phyloP scores from a whole-genome alignment of 64 coral and sea anemone species.

The Montipora cactus region DNA sequence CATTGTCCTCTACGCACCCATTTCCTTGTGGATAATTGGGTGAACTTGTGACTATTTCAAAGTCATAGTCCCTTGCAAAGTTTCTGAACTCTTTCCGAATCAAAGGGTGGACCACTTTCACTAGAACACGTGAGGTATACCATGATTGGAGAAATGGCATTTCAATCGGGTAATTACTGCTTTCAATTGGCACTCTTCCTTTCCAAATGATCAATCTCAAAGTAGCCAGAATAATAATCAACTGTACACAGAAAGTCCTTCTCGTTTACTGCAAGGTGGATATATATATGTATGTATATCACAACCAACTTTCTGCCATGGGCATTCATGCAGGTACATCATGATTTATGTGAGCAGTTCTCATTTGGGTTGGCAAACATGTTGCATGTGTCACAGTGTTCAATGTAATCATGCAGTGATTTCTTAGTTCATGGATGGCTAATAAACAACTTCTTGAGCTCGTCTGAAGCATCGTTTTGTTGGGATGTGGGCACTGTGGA shows the following conservation, averaged over 20 bases:
- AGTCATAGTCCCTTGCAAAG: background rate
- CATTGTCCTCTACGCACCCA: too few species aligned
- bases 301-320: conserved; percentile 42
- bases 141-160: conserved; percentile 43
- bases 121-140: background rate
- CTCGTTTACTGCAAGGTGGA: conserved; percentile 9
- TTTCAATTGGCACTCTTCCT: conserved; percentile 5
- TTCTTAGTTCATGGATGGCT: background rate
- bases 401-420: too few species aligned
- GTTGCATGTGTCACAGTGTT: conserved; percentile 16
- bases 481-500: too few species aligned
- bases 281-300: background rate
- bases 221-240: background rate
- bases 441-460: conserved; percentile 16
- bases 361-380: background rate
- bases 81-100: background rate
- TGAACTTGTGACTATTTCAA: background rate
- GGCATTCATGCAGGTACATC: background rate
- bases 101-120: too few species aligned
- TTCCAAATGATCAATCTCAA: background rate
- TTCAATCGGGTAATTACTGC: conserved; percentile 28
- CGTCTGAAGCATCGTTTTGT: too few species aligned
- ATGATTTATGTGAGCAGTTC: conserved; percentile 33
- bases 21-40: too few species aligned
- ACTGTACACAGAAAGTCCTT: conserved; percentile 37